phyloP scores from a whole-genome alignment of 1,140 invertebrate species.

The Bemisia tabaci region DNA sequence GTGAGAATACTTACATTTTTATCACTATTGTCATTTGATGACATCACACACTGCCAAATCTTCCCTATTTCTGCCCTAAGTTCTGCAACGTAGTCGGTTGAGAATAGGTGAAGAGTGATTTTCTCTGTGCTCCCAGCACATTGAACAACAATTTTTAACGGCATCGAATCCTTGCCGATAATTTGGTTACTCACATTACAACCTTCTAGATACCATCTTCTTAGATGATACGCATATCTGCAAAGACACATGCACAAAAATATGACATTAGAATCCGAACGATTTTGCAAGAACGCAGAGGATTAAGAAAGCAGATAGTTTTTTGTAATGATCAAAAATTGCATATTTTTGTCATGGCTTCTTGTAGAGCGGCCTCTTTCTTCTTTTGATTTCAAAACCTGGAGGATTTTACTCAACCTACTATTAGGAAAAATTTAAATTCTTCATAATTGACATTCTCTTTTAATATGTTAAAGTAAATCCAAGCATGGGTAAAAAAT shows the following conservation, averaged over 20 bases:
- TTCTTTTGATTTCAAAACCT: too few relatives aligned
- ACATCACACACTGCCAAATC: conserved; percentile 63
- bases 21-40: conserved; percentile 22
- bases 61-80: conserved; percentile 82
- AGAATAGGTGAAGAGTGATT: conserved; percentile 56
- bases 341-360: too few relatives aligned
- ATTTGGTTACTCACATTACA: conserved; percentile 58
- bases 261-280: too few relatives aligned
- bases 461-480: too few relatives aligned
- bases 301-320: too few relatives aligned
- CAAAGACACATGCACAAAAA: conserved; percentile 13
- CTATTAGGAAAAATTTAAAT: too few relatives aligned
- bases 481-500: too few relatives aligned
- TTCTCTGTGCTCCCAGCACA: conserved; percentile 71
- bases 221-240: conserved; percentile 70
- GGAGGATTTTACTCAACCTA: too few relatives aligned
- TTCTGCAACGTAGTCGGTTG: conserved; percentile 75
- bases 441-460: too few relatives aligned
- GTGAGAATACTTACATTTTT: conserved; percentile 8
- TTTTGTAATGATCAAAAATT: too few relatives aligned
- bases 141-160: conserved; percentile 63
- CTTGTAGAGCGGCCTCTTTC: too few relatives aligned
- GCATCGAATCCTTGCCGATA: conserved; percentile 38
- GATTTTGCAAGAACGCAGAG: too few relatives aligned
- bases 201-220: conserved; percentile 70